Base-by-base conservation (phyloP, 2,797 vertebrate genomes). In the Crypturellus tataupa region DNA sequence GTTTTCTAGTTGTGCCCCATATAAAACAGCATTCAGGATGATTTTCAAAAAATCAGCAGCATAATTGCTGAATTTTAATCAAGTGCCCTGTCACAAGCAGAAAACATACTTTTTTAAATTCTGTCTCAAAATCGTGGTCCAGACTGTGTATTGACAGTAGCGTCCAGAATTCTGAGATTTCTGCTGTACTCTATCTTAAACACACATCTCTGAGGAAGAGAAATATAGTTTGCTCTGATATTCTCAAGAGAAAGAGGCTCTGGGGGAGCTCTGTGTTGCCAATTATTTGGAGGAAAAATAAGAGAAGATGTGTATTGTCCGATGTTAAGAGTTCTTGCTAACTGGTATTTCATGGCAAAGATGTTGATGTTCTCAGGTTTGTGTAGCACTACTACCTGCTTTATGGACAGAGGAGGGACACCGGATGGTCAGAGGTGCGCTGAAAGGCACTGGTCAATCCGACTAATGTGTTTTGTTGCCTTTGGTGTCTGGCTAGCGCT, bases 341-440 rank as follows among this genome's bases (percentile, higher is more conserved):
- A 31, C 6, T 2, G 1, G 2, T 24, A 10, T 31, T 46, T 42
- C 33, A 3, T 16, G 31, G 33, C 33, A 55, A 62, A 17, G 16
- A 13, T 58, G 7, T 40, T 33, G 7, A 82, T 6, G 7, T 49
- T 37, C 9, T 85, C 11, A 14, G 21, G 23, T 42, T 75, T 85
- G 44, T 21, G 3, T 1, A 0, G 29, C 33, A 10, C 12, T 47
- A 0, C 33, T 58, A 5, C 13, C 79, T 3, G 1, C 58, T 39
- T 89, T 39, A 29, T 6, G 72, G 21, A 4, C 20, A 49, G 47
- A 25, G 29, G 20, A 76, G 12, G 18, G 53, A 85, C 69, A 84
- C 19, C 2, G 1, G 62, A 24, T 1, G 5, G 58, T 21, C 46
- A 29, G 53, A 73, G 39, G 21, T 77, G 31, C 37, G 21, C 7